Evolutionary conservation across 2,888 invertebrate species (phyloP), one percentile per base, ranked within the genome.

Genomic region (Heliothis peltigera): DNA sequence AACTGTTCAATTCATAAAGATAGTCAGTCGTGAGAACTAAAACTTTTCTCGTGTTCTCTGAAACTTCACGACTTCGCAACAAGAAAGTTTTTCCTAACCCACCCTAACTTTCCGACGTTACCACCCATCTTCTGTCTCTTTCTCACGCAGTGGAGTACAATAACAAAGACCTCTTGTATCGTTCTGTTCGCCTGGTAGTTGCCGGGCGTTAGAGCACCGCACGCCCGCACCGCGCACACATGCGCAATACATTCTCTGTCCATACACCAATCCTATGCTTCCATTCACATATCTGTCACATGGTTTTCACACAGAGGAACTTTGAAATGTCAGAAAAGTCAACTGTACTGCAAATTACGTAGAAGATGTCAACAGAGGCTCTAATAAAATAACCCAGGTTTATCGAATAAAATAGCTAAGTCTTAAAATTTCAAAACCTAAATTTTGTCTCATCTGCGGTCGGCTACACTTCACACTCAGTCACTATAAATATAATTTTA

Each of bases 221-320:
- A 93, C 92, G 92, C 90, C 92, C 91, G 88, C 89, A 91, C 92
- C 91, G 92, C 92, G 90, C 94, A 91, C 92, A 93, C 93, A 92
- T 92, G 92, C 93, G 93, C 92, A 91, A 60, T 89, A 78, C 83
- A 82, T 65, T 66, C 55, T 62, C 52, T 71, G 66, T 79, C 51
- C 57, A 59, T 75, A 78, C 76, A 74, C 76, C 74, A 80, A 76
- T 78, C 86, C 81, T 84, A 85, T 76, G 74, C 65, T 67, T 79
- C 67, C 57, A 77, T 78, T 80, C 70, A 69, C 61, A 64, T 63
- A 64, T 47, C 70, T 70, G 63, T 58, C 64, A 63, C 46, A 43
- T 59, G 39, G 35, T 44, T 42, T 56, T 21, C 56, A 65, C 46
- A 73, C 58, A 57, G n/a, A 1, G 56, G 51, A 68, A 59, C 62